Conservation (phyloP, 2,797 vertebrate species). For the Thaleichthys pacificus region DNA sequence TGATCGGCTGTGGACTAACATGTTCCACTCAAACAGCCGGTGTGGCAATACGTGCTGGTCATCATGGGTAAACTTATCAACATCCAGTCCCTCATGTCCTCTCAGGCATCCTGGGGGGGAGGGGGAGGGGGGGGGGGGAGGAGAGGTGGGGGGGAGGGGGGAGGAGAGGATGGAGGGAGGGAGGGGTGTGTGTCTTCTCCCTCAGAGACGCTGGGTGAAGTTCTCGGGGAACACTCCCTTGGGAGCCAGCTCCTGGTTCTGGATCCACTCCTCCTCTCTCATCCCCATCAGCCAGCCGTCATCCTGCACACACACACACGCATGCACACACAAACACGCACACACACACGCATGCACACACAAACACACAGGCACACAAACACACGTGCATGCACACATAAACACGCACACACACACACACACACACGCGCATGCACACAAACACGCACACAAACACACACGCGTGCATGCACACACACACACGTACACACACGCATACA, state of each 20-base stretch:
- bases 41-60: neutral
- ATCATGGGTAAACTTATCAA: neutral
- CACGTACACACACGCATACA: neutral
- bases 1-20: neutral
- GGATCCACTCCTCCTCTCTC: constrained; percentile 88
- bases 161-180: neutral
- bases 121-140: neutral
- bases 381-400: no score
- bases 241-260: constrained; percentile 82
- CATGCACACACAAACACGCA: neutral
- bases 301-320: constrained; percentile 72
- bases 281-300: constrained; percentile 98
- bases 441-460: neutral
- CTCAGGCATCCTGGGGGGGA: neutral
- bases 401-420: neutral
- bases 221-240: constrained; percentile 98
- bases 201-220: constrained; percentile 93
- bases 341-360: neutral
- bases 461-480: neutral
- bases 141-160: neutral
- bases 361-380: neutral
- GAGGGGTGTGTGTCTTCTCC: constrained; percentile 42
- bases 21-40: neutral
- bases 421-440: neutral
- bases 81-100: neutral